These are phyloP conservation scores for Bufo gargarizans DNA, from an alignment of 2,113 vertebrate species.

Conservation along the genomic window DNA sequence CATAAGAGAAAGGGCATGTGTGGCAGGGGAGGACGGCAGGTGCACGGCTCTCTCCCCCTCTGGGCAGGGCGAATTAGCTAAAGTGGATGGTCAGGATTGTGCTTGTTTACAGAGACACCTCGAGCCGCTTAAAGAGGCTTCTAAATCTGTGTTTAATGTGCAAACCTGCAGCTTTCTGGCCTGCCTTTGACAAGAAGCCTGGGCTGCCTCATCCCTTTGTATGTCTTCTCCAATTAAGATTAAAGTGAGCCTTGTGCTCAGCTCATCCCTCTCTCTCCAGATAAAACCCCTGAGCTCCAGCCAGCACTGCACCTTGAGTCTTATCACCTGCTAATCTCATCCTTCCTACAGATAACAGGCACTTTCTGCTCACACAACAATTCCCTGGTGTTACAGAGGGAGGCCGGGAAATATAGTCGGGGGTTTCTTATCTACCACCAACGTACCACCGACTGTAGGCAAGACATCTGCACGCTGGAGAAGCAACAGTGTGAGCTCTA, in stretches of 20 bases:
- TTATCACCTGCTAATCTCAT: conserved; percentile 66
- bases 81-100: conserved; percentile 80
- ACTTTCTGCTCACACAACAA: conserved; percentile 43
- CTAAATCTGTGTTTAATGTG: conserved; percentile 83
- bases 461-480: background rate
- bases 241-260: conserved; percentile 65
- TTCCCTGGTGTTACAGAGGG: conserved; percentile 27
- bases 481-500: background rate
- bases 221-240: conserved; percentile 72
- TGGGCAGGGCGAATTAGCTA: conserved; percentile 79
- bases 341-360: conserved; percentile 53
- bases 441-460: background rate
- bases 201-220: conserved; percentile 65
- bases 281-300: conserved; percentile 70
- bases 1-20: conserved; percentile 32
- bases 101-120: conserved; percentile 81
- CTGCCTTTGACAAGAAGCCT: conserved; percentile 65
- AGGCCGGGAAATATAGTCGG: background rate
- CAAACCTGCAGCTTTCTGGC: conserved; percentile 79
- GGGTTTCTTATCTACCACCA: background rate
- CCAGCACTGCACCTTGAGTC: conserved; percentile 63
- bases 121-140: conserved; percentile 75
- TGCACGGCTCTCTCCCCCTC: conserved; percentile 41
- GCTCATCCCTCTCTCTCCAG: conserved; percentile 65
- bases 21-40: conserved; percentile 23